phyloP scores from a whole-genome alignment of 2,113 vertebrate genomes.

The Hucho hucho region DNA sequence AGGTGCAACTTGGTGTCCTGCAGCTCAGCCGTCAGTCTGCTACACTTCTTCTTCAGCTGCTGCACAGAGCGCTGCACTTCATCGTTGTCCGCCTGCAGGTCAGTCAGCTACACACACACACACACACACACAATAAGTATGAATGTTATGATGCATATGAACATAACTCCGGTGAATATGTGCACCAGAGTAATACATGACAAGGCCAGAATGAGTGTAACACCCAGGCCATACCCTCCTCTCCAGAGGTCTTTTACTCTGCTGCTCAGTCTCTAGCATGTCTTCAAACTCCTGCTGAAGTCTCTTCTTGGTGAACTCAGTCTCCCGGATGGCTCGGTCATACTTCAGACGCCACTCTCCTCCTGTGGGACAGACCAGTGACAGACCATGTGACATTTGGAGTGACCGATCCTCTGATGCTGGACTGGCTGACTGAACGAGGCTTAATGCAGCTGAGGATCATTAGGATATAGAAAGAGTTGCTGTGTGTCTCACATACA shows the following conservation, averaged over 20 bases:
- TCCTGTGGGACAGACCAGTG: constrained; percentile 65
- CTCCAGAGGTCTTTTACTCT: constrained; percentile 89
- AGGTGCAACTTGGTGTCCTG: constrained; percentile 97
- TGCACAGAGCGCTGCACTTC: constrained; percentile 89
- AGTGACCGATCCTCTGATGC: constrained; percentile 1
- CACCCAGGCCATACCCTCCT: constrained; percentile 76
- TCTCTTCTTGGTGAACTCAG: constrained; percentile 92
- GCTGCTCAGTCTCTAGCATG: constrained; percentile 94
- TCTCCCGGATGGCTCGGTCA: constrained; percentile 88
- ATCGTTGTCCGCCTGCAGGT: constrained; percentile 90
- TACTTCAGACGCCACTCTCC: constrained; percentile 95
- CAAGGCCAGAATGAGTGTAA: too few relatives aligned
- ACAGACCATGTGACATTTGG: not conserved
- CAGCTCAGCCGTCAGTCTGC: constrained; percentile 87
- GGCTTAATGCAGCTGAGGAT: not conserved
- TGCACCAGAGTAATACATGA: too few relatives aligned
- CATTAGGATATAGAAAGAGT: not conserved
- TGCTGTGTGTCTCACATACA: constrained; percentile 38
- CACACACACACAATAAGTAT: not conserved
- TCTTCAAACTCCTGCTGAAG: constrained; percentile 95
- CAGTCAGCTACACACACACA: constrained; percentile 74
- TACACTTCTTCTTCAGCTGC: constrained; percentile 95
- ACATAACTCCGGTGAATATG: too few relatives aligned
- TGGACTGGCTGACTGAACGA: not conserved
- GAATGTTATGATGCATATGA: too few relatives aligned